Evolutionary conservation across 2,113 vertebrate species (phyloP).

Genomic region (Leptosomus discolor): DNA sequence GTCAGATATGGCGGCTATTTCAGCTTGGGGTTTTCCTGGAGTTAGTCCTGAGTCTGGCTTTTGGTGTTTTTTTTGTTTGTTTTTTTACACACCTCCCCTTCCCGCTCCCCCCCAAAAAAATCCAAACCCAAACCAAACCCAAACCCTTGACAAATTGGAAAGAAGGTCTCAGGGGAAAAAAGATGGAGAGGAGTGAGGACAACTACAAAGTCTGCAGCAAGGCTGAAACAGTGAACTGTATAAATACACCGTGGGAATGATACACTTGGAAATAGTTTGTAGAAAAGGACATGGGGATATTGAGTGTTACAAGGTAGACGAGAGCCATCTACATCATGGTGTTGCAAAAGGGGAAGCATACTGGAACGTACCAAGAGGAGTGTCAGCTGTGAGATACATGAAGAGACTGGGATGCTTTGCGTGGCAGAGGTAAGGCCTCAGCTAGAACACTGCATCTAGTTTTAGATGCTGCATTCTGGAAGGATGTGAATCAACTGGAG

Average conservation of each 20-base stretch:
- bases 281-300: background rate
- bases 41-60: background rate
- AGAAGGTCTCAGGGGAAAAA: accelerated
- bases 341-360: background rate
- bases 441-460: background rate
- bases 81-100: too few species aligned
- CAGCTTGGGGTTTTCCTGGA: background rate
- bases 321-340: too few species aligned
- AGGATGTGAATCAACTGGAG: background rate
- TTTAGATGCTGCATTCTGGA: background rate
- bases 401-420: background rate
- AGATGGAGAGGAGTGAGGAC: background rate
- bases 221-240: background rate
- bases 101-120: too few species aligned
- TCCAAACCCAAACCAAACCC: too few species aligned
- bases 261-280: background rate
- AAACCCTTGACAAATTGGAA: background rate
- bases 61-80: too few species aligned
- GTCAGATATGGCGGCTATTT: background rate
- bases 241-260: background rate
- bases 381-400: accelerated
- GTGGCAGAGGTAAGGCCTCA: background rate
- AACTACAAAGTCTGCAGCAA: background rate
- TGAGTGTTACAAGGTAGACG: background rate
- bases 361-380: background rate